Conservation (phyloP, 2,888 invertebrate genomes). For the Hipparchia semele region DNA sequence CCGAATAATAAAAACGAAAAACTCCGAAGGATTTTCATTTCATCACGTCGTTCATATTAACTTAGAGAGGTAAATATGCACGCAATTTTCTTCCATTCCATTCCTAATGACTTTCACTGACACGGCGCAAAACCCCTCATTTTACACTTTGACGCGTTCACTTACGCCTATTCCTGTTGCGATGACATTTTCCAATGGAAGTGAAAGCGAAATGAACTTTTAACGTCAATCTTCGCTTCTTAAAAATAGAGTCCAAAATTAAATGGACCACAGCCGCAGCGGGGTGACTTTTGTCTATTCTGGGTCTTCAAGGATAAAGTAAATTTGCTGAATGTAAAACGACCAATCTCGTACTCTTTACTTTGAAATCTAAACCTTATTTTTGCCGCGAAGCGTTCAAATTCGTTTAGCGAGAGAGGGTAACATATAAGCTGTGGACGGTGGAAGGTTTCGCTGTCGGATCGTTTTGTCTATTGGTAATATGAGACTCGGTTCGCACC, state of each 20-base stretch:
- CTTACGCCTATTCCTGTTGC: conserved; percentile 77
- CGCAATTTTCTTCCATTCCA: conserved; percentile 81
- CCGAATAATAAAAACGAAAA: conserved; percentile 54
- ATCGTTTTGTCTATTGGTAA: conserved; percentile 78
- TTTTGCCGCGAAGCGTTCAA: conserved; percentile 46
- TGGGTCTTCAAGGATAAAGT: conserved; percentile 76
- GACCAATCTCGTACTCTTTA: conserved; percentile 49
- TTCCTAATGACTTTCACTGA: conserved; percentile 82
- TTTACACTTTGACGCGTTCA: conserved; percentile 83
- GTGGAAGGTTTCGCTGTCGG: conserved; percentile 55
- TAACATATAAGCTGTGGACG: conserved; percentile 42
- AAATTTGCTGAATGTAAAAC: conserved; percentile 59
- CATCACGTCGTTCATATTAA: conserved; percentile 74
- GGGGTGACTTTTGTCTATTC: conserved; percentile 78
- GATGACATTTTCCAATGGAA: conserved; percentile 77
- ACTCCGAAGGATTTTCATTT: conserved; percentile 68
- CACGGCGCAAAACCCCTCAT: conserved; percentile 81
- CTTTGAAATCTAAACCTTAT: conserved; percentile 54
- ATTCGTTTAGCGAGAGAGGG: conserved; percentile 42
- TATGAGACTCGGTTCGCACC: conserved; percentile 77
- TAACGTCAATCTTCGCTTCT: conserved; percentile 50
- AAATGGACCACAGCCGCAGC: conserved; percentile 48
- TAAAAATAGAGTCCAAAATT: conserved; percentile 61
- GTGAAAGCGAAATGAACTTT: conserved; percentile 53
- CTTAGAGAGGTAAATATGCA: conserved; percentile 78